These are phyloP conservation scores for Tachina grossa DNA, from an alignment of 2,888 invertebrate species.

Conservation along the genomic window DNA sequence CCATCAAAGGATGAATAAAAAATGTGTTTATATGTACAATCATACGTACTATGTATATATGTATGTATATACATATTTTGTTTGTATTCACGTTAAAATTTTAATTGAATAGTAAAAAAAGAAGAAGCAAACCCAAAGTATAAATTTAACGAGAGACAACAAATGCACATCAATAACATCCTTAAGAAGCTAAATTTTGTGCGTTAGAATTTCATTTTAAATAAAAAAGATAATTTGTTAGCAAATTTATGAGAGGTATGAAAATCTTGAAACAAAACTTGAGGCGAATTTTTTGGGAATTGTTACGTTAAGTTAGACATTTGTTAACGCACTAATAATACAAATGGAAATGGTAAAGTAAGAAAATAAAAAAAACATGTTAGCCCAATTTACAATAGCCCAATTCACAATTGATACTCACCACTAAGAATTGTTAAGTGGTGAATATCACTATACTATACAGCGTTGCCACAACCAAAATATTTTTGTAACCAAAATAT, in stretches of 20 bases:
- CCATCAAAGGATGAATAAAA: constrained; percentile 68
- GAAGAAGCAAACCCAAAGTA: neutral
- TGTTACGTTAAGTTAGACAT: no score
- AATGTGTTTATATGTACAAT: constrained; percentile 26
- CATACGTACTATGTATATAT: no score
- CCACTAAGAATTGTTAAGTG: no score
- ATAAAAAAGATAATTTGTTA: constrained; percentile 16
- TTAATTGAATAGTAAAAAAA: constrained; percentile 52
- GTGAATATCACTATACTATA: no score
- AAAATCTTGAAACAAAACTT: neutral
- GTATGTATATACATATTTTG: constrained; percentile 2
- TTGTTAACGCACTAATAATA: no score
- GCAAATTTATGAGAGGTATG: neutral
- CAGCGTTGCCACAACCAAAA: no score
- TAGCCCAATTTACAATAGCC: no score
- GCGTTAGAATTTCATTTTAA: constrained; percentile 31
- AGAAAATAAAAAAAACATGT: no score
- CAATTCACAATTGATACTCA: no score
- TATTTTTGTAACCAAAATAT: no score
- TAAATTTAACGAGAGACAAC: constrained; percentile 12
- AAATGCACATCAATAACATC: constrained; percentile 37
- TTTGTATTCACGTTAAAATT: constrained; percentile 47
- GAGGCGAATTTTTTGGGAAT: neutral
- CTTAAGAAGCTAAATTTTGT: neutral
- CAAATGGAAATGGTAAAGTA: no score